These are phyloP conservation scores for Solea senegalensis DNA, from an alignment of 2,113 vertebrate species.

Conservation along the genomic window DNA sequence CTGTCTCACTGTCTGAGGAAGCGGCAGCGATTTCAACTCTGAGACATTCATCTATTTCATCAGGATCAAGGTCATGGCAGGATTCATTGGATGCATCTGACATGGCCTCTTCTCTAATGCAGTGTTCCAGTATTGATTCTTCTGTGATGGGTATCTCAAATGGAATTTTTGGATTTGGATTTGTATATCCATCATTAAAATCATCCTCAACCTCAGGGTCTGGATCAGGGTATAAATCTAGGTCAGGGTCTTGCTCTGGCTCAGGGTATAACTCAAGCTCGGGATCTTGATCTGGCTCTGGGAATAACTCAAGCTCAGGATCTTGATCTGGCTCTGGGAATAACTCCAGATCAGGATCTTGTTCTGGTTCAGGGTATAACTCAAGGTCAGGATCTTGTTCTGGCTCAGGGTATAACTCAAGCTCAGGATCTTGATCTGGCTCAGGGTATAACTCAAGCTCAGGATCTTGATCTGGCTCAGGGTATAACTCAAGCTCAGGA, in stretches of 20 bases:
- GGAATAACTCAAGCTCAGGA: neutral
- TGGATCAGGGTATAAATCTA: constrained; percentile 5
- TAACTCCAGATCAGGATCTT: neutral
- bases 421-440: neutral
- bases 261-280: neutral
- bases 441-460: constrained; percentile 10
- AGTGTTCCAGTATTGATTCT: constrained; percentile 69
- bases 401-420: neutral
- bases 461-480: constrained; percentile 17
- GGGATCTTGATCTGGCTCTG: neutral
- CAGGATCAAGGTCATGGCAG: constrained; percentile 66
- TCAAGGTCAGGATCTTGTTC: constrained; percentile 2
- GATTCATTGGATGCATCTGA: constrained; percentile 79
- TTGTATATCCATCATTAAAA: constrained; percentile 37
- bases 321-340: neutral
- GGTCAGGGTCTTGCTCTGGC: neutral
- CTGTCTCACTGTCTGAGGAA: constrained; percentile 77
- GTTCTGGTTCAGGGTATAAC: neutral
- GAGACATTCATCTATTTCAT: constrained; percentile 76
- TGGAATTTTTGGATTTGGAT: constrained; percentile 28
- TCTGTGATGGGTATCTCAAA: constrained; percentile 54
- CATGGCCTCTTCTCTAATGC: constrained; percentile 73
- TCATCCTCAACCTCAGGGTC: constrained; percentile 12
- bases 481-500: constrained; percentile 20
- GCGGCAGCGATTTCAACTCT: constrained; percentile 75